Percentiles rank a stretch among this genome's conserved stretches.
These are phyloP conservation scores for Acridotheres tristis DNA, from an alignment of 2,797 vertebrate species.

Conservation along the genomic window DNA sequence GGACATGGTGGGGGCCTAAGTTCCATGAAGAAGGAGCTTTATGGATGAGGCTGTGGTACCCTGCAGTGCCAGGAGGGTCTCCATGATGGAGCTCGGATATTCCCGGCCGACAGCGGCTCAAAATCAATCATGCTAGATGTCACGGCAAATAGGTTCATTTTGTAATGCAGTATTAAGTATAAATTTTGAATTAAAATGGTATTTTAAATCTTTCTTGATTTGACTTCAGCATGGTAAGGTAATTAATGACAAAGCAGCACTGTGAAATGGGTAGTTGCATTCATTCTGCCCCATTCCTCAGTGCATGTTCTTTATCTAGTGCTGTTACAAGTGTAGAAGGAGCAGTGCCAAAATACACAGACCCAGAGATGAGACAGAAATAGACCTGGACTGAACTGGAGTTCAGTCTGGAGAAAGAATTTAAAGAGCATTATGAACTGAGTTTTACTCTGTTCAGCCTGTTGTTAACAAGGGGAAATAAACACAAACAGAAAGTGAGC, in stretches of 20 bases:
- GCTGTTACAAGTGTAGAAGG: not conserved
- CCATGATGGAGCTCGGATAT: not conserved
- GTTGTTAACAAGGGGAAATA: conserved; percentile 36
- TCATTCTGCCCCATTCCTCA: not conserved
- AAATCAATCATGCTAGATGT: not conserved
- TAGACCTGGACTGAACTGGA: conserved; percentile 18
- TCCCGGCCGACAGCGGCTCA: not conserved
- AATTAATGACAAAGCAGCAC: not conserved
- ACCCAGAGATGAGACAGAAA: conserved; percentile 23
- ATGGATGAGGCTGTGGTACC: rapidly evolving
- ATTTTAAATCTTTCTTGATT: not conserved
- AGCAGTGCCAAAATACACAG: conserved; percentile 18
- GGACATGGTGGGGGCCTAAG: not conserved
- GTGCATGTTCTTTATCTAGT: not conserved
- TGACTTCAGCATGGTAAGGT: not conserved
- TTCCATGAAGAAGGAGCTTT: not conserved
- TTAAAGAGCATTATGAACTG: not conserved
- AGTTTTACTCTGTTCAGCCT: not conserved
- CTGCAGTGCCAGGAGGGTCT: conserved; percentile 26
- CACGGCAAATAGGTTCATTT: not conserved
- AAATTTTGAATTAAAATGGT: not conserved
- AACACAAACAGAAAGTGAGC: conserved; percentile 26
- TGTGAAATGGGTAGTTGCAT: not conserved
- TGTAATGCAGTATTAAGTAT: not conserved
- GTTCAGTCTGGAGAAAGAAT: conserved; percentile 21